phyloP scores from a whole-genome alignment of 30 jellyfish, hydroid and myxozoan genomes.

The Turritopsis dohrnii region DNA sequence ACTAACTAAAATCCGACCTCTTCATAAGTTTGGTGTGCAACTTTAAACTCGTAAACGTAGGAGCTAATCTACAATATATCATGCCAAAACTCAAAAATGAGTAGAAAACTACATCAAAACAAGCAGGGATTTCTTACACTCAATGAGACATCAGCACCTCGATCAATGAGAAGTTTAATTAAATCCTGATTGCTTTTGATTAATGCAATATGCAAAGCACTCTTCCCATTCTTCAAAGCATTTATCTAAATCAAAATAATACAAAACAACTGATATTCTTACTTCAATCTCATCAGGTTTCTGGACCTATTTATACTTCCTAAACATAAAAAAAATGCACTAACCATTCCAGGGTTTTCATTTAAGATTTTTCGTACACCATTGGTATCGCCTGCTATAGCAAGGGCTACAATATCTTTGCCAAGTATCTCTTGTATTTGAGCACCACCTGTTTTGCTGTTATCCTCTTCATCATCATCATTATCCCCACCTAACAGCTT shows the following conservation, averaged over 20 bases:
- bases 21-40: too few species aligned
- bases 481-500: neutral
- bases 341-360: constrained; percentile 1
- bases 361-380: constrained; percentile 13
- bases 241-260: constrained; percentile 12
- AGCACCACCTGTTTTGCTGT: neutral
- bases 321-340: neutral
- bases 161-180: constrained; percentile 10
- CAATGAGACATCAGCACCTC: constrained; percentile 34
- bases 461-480: neutral
- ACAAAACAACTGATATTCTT: neutral
- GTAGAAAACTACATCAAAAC: too few species aligned
- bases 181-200: constrained; percentile 21
- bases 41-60: too few species aligned
- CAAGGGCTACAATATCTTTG: constrained; percentile 11
- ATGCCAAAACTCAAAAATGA: too few species aligned
- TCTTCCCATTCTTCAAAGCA: constrained; percentile 7
- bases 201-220: constrained; percentile 33
- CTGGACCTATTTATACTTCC: too few species aligned
- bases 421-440: neutral
- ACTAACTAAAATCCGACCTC: too few species aligned
- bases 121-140: too few species aligned
- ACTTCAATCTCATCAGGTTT: too few species aligned
- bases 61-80: too few species aligned
- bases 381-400: neutral